Evolutionary conservation across 2,888 invertebrate genomes (phyloP), one percentile per base, ranked within the genome.

Genomic region (Gymnoscelis rufifasciata): DNA sequence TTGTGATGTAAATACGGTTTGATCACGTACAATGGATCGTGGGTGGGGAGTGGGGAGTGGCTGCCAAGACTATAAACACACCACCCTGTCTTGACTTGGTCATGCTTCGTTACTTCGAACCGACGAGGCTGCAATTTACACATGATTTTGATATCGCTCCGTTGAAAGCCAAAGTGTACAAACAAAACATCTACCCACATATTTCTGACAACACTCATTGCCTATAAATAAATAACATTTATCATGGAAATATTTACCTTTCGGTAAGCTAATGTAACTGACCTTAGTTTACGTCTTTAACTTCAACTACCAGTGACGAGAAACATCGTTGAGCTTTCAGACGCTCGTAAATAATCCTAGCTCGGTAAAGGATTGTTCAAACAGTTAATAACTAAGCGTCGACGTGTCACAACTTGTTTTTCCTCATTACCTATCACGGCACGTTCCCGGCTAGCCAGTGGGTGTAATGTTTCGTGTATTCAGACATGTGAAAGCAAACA

Each of bases 1-100:
- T 84, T 87, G 78, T 84, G 69, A 86, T 84, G 86, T 81, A 83
- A 86, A 87, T 86, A 76, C 71, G 78, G 72, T 75, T 79, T 77
- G 73, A 78, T 78, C 79, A 74, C 68, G 73, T 73, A 83, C 83
- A 83, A 83, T 80, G 60, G 74, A 58, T 65, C 69, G 81, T 80
- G 72, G 80, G 78, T 63, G 63, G 73, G 72, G 74, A 71, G 78
- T 80, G 77, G 81, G 80, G 65, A 68, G 71, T 14, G 14, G 38
- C 45, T 70, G 71, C 60, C 64, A 66, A 64, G 66, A 58, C 62
- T 68, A 75, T 72, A 79, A 78, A 79, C 80, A 74, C 56, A 70
- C 64, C 66, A 62, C 62, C 68, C 68, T 64, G 61, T 69, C 56
- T 47, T 50, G 28, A 39, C 41, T 44, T 70, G 60, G 56, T 57